phyloP scores from a whole-genome alignment of 2,888 invertebrate genomes.

The Elysia crispata region DNA sequence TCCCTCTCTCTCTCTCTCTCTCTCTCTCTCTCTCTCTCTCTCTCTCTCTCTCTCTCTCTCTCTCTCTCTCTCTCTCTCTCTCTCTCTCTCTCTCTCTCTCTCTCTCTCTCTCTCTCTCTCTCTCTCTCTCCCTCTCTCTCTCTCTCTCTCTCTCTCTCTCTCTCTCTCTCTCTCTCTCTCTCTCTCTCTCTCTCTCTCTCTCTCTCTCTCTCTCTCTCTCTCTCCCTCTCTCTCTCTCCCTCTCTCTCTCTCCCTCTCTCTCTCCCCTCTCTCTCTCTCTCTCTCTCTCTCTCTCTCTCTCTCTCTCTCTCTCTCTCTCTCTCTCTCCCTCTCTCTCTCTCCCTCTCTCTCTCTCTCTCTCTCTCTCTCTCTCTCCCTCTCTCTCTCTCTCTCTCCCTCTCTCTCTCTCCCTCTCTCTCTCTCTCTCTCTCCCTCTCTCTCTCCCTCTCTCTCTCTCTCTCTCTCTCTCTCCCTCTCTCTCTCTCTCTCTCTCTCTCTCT shows the following conservation, averaged over 20 bases:
- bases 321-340: too few relatives aligned
- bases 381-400: too few relatives aligned
- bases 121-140: neutral
- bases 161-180: conserved; percentile 4
- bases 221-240: neutral
- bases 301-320: too few relatives aligned
- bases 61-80: neutral
- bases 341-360: too few relatives aligned
- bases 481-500: too few relatives aligned
- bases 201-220: neutral
- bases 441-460: too few relatives aligned
- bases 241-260: conserved; percentile 10
- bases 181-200: conserved; percentile 13
- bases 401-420: too few relatives aligned
- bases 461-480: too few relatives aligned
- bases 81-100: neutral
- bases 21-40: conserved; percentile 20
- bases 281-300: neutral
- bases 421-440: too few relatives aligned
- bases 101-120: neutral
- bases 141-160: neutral
- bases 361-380: too few relatives aligned
- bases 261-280: neutral
- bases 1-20: too few relatives aligned
- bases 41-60: conserved; percentile 29